Evolutionary conservation across 2,113 vertebrate species (phyloP).

Genomic region (Scalopus aquaticus): DNA sequence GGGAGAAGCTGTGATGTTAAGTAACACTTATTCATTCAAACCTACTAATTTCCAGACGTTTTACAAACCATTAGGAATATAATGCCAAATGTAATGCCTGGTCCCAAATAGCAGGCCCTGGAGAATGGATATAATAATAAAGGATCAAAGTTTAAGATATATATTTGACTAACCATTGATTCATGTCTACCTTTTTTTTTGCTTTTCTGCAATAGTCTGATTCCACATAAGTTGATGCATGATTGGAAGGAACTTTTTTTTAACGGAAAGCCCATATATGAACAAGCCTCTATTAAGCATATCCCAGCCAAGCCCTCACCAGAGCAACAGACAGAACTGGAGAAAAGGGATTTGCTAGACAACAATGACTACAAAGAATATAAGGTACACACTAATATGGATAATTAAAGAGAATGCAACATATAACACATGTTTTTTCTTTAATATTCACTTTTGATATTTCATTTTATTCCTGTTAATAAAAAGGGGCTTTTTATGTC

Average conservation of each 20-base stretch:
- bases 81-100: not conserved
- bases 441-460: constrained; percentile 47
- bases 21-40: not conserved
- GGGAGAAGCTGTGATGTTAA: not conserved
- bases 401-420: constrained; percentile 69
- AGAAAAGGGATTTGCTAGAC: constrained; percentile 90
- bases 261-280: constrained; percentile 90
- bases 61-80: not conserved
- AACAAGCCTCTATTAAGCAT: constrained; percentile 79
- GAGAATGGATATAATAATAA: not conserved
- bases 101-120: not conserved
- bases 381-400: constrained; percentile 86
- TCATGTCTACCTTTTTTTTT: not conserved
- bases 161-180: not conserved
- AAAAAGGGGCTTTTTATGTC: constrained; percentile 48
- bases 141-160: not conserved
- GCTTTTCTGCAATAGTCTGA: constrained; percentile 83
- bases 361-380: constrained; percentile 93
- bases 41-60: not conserved
- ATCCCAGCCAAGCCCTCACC: constrained; percentile 66
- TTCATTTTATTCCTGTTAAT: constrained; percentile 36
- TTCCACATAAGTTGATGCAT: constrained; percentile 90
- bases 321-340: constrained; percentile 84
- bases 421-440: constrained; percentile 64
- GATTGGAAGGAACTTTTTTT: constrained; percentile 95